Evolutionary conservation across 1,140 invertebrate species (phyloP).

Genomic region (Zaprionus ornatus): DNA sequence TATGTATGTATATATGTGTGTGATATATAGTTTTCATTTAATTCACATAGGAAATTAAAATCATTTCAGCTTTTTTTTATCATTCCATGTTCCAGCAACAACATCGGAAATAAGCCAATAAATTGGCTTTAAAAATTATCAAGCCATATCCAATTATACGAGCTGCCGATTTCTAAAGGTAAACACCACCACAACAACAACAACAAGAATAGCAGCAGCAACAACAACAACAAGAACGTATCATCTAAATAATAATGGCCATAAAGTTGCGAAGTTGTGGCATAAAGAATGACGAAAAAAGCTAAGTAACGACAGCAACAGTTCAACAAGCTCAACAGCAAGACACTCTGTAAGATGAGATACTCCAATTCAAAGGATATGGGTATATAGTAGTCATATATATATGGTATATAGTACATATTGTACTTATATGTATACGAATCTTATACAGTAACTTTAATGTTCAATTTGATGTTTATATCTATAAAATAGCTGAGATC

Average conservation of each 20-base stretch:
- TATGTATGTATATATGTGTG: not conserved
- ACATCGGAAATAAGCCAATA: slow-evolving; percentile 35
- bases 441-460: no score
- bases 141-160: slow-evolving; percentile 57
- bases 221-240: not conserved
- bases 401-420: no score
- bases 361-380: no score
- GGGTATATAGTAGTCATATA: no score
- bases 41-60: no score
- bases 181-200: slow-evolving; percentile 12
- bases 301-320: not conserved
- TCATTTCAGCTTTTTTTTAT: not conserved
- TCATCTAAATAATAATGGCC: slow-evolving; percentile 37
- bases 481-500: no score
- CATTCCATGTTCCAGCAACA: not conserved
- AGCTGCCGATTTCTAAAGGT: slow-evolving; percentile 23
- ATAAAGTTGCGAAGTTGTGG: slow-evolving; percentile 24
- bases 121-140: slow-evolving; percentile 65
- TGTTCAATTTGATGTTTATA: no score
- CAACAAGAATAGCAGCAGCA: not conserved
- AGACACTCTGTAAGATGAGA: no score
- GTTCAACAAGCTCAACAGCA: not conserved
- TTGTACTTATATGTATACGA: no score
- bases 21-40: not conserved
- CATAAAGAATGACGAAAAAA: not conserved